phyloP scores from a whole-genome alignment of 2,888 invertebrate genomes.

The Escarpia spicata region DNA sequence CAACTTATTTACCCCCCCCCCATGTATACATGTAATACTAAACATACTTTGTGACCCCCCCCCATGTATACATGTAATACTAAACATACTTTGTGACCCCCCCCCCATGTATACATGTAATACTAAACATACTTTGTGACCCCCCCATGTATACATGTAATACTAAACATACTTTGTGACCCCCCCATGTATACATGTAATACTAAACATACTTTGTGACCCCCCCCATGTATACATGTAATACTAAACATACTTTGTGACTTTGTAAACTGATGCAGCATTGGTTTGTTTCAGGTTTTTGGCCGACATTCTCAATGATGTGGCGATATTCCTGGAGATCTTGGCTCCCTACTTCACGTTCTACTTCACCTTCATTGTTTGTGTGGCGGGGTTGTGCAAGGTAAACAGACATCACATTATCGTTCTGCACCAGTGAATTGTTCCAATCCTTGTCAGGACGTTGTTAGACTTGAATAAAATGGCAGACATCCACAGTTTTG shows the following conservation, averaged over 20 bases:
- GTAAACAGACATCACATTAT: constrained; percentile 42
- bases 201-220: no score
- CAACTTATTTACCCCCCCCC: background rate
- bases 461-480: no score
- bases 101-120: background rate
- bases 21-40: no score
- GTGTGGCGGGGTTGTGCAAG: constrained; percentile 66
- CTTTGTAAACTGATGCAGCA: background rate
- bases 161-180: no score
- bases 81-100: no score
- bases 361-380: constrained; percentile 63
- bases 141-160: background rate
- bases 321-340: constrained; percentile 88
- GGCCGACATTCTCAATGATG: constrained; percentile 92
- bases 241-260: no score
- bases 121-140: no score
- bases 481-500: no score
- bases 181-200: no score
- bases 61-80: no score
- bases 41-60: no score
- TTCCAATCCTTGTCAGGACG: background rate
- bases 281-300: constrained; percentile 70
- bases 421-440: background rate
- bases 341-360: constrained; percentile 76
- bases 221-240: background rate